Evolutionary conservation across 1,140 invertebrate species (phyloP).

Genomic region (Drosophila malerkotliana): DNA sequence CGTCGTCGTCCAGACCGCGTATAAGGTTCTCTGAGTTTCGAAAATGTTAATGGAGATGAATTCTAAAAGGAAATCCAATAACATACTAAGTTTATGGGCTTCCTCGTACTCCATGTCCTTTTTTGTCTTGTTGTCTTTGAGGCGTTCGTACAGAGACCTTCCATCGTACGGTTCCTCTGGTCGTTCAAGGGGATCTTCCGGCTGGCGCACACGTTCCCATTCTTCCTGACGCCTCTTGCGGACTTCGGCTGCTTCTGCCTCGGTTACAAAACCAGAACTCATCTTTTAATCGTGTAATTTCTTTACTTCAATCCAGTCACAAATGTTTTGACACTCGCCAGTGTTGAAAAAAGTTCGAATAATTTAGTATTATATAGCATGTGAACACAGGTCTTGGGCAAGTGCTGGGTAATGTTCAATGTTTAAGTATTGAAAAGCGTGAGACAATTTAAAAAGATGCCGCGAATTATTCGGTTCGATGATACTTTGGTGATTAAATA

Average conservation of each 20-base stretch:
- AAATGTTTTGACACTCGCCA: slow-evolving; percentile 4
- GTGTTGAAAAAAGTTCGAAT: neutral
- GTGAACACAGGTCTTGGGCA: neutral
- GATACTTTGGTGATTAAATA: neutral
- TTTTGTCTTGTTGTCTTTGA: slow-evolving; percentile 96
- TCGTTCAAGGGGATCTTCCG: slow-evolving; percentile 93
- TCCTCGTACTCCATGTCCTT: slow-evolving; percentile 97
- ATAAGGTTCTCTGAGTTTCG: slow-evolving; percentile 94
- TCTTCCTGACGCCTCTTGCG: slow-evolving; percentile 93
- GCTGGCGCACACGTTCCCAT: slow-evolving; percentile 96
- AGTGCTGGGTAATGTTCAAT: neutral
- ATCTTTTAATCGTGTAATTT: slow-evolving; percentile 83
- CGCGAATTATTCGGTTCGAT: neutral
- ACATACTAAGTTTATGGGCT: slow-evolving; percentile 94
- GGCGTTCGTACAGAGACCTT: slow-evolving; percentile 93
- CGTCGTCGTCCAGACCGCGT: slow-evolving; percentile 96
- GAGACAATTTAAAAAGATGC: neutral
- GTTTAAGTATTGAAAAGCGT: neutral
- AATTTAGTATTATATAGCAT: neutral
- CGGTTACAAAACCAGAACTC: slow-evolving; percentile 95
- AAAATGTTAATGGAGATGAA: neutral
- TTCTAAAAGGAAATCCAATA: no score
- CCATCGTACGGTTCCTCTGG: slow-evolving; percentile 93
- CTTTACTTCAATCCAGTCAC: neutral
- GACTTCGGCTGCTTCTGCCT: slow-evolving; percentile 92